These are phyloP conservation scores for Caenorhabditis briggsae DNA, from an alignment of 1,140 invertebrate genomes.

Conservation along the genomic window DNA sequence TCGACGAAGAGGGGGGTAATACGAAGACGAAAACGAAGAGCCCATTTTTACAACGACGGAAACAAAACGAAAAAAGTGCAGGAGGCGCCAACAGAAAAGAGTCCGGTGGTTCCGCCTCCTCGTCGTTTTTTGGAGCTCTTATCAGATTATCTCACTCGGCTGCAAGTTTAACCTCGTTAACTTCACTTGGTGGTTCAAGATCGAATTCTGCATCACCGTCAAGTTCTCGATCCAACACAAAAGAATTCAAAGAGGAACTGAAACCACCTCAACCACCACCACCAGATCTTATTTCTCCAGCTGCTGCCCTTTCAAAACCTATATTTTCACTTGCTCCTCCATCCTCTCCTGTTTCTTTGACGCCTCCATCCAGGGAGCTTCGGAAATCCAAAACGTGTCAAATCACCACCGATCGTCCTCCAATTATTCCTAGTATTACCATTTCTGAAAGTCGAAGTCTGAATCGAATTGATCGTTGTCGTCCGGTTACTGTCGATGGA, in stretches of 20 bases:
- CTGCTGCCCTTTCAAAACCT: slow-evolving; percentile 14
- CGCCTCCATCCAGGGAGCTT: slow-evolving; percentile 46
- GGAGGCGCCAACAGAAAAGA: slow-evolving; percentile 45
- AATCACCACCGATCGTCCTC: slow-evolving; percentile 29
- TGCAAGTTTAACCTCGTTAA: slow-evolving; percentile 45
- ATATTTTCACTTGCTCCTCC: slow-evolving; percentile 31
- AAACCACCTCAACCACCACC: slow-evolving; percentile 46
- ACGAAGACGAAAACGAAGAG: slow-evolving; percentile 24
- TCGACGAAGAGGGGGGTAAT: slow-evolving; percentile 36
- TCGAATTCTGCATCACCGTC: slow-evolving; percentile 15
- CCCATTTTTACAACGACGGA: slow-evolving; percentile 52
- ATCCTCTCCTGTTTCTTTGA: background rate
- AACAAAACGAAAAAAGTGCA: slow-evolving; percentile 55
- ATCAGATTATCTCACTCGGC: slow-evolving; percentile 50
- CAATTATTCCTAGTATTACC: slow-evolving; percentile 49
- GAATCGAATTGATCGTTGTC: slow-evolving; percentile 40
- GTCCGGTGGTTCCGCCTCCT: slow-evolving; percentile 41
- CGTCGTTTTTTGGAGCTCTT: slow-evolving; percentile 50
- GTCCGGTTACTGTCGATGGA: slow-evolving; percentile 44
- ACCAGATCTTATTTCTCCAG: slow-evolving; percentile 39
- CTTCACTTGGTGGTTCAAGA: slow-evolving; percentile 41
- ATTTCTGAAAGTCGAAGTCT: slow-evolving; percentile 51
- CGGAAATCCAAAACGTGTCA: slow-evolving; percentile 47
- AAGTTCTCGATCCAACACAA: slow-evolving; percentile 37
- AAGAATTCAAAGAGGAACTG: slow-evolving; percentile 34